phyloP scores from a whole-genome alignment of 2,888 invertebrate genomes.

The Phengaris alcon region DNA sequence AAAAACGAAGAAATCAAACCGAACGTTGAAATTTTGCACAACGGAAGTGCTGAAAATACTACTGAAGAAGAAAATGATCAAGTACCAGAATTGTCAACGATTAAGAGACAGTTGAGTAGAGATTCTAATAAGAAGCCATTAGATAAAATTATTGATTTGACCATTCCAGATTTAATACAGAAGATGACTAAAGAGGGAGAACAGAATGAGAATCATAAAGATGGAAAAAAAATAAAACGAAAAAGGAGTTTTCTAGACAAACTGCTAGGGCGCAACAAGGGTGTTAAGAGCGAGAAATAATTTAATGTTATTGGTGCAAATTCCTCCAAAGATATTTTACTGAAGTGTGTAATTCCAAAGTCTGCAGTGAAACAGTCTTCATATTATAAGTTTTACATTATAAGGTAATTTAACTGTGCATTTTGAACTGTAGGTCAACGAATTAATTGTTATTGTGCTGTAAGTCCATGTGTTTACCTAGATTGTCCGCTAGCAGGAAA shows the following conservation, averaged over 20 bases:
- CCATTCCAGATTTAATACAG: slow-evolving; percentile 66
- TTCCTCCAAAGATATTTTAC: slow-evolving; percentile 62
- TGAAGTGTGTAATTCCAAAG: slow-evolving; percentile 25
- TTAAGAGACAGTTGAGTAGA: slow-evolving; percentile 58
- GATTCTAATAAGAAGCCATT: slow-evolving; percentile 53
- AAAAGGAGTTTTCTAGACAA: slow-evolving; percentile 74
- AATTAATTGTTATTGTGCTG: not conserved
- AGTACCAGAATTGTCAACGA: slow-evolving; percentile 61
- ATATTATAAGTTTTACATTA: slow-evolving; percentile 27
- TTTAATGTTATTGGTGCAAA: slow-evolving; percentile 52
- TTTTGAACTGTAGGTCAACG: slow-evolving; percentile 24
- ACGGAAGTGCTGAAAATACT: slow-evolving; percentile 48
- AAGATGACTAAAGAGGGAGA: slow-evolving; percentile 67
- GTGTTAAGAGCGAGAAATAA: slow-evolving; percentile 49
- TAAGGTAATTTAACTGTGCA: slow-evolving; percentile 24
- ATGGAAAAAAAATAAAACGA: slow-evolving; percentile 66
- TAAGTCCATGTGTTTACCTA: slow-evolving; percentile 3
- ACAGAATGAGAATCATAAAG: slow-evolving; percentile 55
- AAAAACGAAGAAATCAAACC: slow-evolving; percentile 42
- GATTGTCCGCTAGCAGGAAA: slow-evolving; percentile 16
- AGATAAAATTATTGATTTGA: slow-evolving; percentile 58
- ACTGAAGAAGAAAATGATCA: slow-evolving; percentile 60
- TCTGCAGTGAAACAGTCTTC: slow-evolving; percentile 3
- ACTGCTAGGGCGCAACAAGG: slow-evolving; percentile 67
- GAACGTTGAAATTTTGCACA: slow-evolving; percentile 49